A percentile compares a stretch with the other conserved stretches of the same genome.
Conservation (phyloP, 1,140 invertebrate species). For the roundworm (Caenorhabditis elegans) region WBcel235 BX284603.4:7071001-7071500, state of each 20-base stretch:
- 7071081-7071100: not conserved
- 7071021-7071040: not conserved
- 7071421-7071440: not conserved
- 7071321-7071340: slow-evolving; percentile 29
- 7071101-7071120: slow-evolving; percentile 8
- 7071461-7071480: not conserved
- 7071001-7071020: no score
- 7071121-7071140: no score
- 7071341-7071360: not conserved
- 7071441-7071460: not conserved
- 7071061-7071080: not conserved
- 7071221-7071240: no score
- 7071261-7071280: no score
- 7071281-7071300: no score
- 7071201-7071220: no score
- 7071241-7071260: no score
- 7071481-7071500: not conserved
- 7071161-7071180: no score
- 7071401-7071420: not conserved
- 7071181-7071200: no score
- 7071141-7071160: no score
- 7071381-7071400: not conserved
- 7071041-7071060: not conserved
- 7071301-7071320: slow-evolving; percentile 26
- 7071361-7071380: not conserved